Percentiles rank a stretch among this genome's conserved stretches.
These are phyloP conservation scores for Trichacis sp. DNA, from an alignment of 2,888 invertebrate genomes.

Conservation along the genomic window DNA sequence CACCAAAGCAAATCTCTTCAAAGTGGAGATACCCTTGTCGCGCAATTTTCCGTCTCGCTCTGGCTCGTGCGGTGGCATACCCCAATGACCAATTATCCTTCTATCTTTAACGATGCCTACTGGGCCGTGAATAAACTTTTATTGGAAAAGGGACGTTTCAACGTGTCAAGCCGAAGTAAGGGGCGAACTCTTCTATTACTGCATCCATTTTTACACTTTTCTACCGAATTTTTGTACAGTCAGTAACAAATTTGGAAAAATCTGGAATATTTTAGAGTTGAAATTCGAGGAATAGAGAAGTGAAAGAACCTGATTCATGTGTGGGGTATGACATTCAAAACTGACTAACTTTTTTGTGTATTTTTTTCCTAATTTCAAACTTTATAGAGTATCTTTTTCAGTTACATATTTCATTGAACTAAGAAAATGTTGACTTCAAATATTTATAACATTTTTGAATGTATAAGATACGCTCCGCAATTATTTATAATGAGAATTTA, in stretches of 20 bases:
- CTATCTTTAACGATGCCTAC: conserved; percentile 67
- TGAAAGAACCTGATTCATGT: no score
- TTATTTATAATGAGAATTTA: no score
- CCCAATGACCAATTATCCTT: conserved; percentile 68
- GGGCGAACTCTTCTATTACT: conserved; percentile 19
- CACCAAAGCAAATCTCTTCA: conserved; percentile 67
- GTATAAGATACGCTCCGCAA: no score
- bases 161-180: conserved; percentile 52
- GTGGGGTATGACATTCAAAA: no score
- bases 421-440: neutral
- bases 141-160: conserved; percentile 58
- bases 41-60: conserved; percentile 58
- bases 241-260: no score
- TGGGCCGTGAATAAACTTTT: conserved; percentile 62
- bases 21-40: conserved; percentile 49
- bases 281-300: no score
- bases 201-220: no score
- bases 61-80: conserved; percentile 56
- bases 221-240: no score
- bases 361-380: no score
- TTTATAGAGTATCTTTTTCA: no score
- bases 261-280: no score
- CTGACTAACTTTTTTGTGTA: no score
- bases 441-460: neutral
- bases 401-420: neutral